These are phyloP conservation scores for Siniperca scherzeri DNA, from an alignment of 2,797 vertebrate species.

Conservation along the genomic window DNA sequence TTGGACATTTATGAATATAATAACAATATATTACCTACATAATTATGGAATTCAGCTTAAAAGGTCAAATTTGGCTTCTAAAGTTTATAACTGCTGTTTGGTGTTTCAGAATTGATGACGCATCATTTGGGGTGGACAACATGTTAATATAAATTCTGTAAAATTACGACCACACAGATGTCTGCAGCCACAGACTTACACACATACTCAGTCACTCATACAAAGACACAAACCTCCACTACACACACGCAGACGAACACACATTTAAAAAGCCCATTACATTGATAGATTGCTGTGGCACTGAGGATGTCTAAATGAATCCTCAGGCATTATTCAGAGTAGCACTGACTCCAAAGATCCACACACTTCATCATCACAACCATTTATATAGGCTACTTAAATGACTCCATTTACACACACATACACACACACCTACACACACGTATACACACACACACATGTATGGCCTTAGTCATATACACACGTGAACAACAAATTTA, in stretches of 20 bases:
- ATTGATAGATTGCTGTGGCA: conserved; percentile 58
- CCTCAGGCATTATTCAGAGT: conserved; percentile 68
- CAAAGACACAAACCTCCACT: conserved; percentile 19
- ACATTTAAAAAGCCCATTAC: conserved; percentile 65
- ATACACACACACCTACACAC: neutral
- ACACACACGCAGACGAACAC: conserved; percentile 30
- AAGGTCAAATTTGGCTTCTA: neutral
- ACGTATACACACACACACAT: neutral
- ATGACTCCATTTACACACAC: conserved; percentile 37
- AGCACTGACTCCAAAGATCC: conserved; percentile 56
- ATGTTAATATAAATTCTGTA: neutral
- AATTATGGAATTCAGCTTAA: neutral
- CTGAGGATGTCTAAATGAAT: conserved; percentile 64
- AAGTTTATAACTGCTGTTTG: neutral
- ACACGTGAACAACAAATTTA: neutral
- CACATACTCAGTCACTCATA: neutral
- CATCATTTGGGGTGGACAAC: conserved; percentile 20
- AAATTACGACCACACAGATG: neutral
- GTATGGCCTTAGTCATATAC: neutral
- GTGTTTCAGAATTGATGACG: neutral
- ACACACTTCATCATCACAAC: conserved; percentile 62
- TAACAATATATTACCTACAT: neutral
- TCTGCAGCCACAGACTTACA: conserved; percentile 2
- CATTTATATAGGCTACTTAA: conserved; percentile 50
- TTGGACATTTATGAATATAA: neutral